phyloP scores from a whole-genome alignment of 2,888 invertebrate species.

The Diaphora mendica region DNA sequence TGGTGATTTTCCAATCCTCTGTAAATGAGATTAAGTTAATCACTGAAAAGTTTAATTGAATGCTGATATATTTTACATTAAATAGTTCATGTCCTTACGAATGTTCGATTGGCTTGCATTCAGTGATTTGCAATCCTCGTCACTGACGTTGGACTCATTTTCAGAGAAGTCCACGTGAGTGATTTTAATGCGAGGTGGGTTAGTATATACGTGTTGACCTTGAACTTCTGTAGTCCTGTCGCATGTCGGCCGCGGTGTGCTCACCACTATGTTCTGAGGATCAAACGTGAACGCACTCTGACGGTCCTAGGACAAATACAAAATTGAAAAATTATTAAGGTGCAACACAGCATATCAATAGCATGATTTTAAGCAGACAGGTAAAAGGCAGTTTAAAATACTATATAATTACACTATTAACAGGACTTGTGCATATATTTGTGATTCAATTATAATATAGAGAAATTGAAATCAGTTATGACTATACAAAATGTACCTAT shows the following conservation, averaged over 20 bases:
- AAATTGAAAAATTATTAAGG: not conserved
- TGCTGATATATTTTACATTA: not conserved
- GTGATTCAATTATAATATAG: not conserved
- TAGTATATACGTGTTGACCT: constrained; percentile 63
- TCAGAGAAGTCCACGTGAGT: constrained; percentile 73
- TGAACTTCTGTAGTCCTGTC: constrained; percentile 55
- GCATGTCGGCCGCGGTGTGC: constrained; percentile 52
- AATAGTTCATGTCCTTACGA: constrained; percentile 56
- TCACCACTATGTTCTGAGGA: constrained; percentile 68
- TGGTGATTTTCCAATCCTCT: constrained; percentile 72
- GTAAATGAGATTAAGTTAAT: constrained; percentile 41
- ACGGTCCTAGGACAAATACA: constrained; percentile 58
- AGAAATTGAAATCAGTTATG: too few species aligned
- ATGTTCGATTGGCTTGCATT: constrained; percentile 76
- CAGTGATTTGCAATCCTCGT: constrained; percentile 77
- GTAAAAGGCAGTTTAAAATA: not conserved
- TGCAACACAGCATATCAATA: not conserved
- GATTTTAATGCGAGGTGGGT: constrained; percentile 69
- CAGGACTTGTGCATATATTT: not conserved
- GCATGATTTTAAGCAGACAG: not conserved
- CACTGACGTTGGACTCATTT: constrained; percentile 77
- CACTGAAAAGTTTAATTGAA: not conserved
- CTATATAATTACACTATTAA: not conserved
- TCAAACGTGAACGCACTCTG: constrained; percentile 74
- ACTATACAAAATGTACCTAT: not conserved